phyloP scores from a whole-genome alignment of 92 coral and sea anemone species.

The Epizoanthus scotinus region DNA sequence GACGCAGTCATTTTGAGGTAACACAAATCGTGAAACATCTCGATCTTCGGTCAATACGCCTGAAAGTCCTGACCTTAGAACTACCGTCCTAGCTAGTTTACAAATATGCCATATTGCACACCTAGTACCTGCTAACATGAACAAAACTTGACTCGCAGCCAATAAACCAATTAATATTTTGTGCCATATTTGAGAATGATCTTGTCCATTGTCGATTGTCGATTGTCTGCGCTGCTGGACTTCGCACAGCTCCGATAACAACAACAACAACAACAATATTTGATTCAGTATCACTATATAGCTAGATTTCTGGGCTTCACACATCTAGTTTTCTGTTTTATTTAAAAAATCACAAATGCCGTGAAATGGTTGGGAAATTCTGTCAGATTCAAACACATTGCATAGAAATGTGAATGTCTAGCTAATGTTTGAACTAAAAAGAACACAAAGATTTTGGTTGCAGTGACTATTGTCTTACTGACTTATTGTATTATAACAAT shows the following conservation, averaged over 20 bases:
- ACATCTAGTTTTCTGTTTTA: background rate
- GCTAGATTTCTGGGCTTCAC: background rate
- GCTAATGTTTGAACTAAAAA: background rate
- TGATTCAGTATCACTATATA: too few relatives aligned
- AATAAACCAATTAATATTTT: background rate
- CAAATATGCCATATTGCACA: background rate
- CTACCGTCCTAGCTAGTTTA: background rate
- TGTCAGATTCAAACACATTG: background rate
- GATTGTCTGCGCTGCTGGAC: too few relatives aligned
- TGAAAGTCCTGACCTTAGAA: background rate
- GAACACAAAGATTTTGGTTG: background rate
- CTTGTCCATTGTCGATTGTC: too few relatives aligned
- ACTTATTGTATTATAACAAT: too few relatives aligned
- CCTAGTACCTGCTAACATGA: slow-evolving; percentile 27
- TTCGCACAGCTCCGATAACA: too few relatives aligned
- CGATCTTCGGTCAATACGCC: background rate
- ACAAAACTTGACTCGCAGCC: background rate
- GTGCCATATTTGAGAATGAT: slow-evolving; percentile 4
- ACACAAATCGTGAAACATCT: slow-evolving; percentile 19
- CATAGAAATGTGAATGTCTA: too few relatives aligned
- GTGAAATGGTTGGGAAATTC: slow-evolving; percentile 13
- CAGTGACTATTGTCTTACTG: too few relatives aligned
- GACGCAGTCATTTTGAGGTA: background rate
- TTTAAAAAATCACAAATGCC: background rate
- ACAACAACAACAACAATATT: too few relatives aligned